Evolutionary conservation across 1,140 invertebrate genomes (phyloP), one percentile per base, ranked within the genome.

Genomic region (Trichogramma pretiosum): DNA sequence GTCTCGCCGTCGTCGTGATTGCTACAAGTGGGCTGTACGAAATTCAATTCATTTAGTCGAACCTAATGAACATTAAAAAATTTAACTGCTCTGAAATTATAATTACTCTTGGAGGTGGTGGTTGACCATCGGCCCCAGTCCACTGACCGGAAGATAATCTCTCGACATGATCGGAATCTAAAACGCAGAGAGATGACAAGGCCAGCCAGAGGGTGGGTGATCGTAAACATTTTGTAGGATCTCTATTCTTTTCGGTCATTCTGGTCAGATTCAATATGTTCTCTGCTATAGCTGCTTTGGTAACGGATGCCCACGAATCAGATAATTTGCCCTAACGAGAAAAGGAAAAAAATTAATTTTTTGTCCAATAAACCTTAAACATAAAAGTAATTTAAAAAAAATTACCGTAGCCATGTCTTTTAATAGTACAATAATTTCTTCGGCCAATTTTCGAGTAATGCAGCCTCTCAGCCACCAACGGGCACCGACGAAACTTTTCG

Each of bases 1-100:
- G 94, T 99, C 61, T 91, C 84, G 2, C 90, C 89, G 65, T 99
- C 95, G 64, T 99, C 95, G 65, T 99, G 95, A 68, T 99, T 99
- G 39, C 79, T 85, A 72, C 95, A 99, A 23, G 85, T 84, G 5
- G 85, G 85, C 79, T 84, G 61, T 46, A 28, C 52, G 36, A 53
- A 26, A 48, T 35, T 48, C 16, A n/a, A 32, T 44, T 46, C n/a
- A n/a, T n/a, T n/a, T n/a, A n/a, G n/a, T n/a, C n/a, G n/a, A n/a
- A n/a, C n/a, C n/a, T n/a, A n/a, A n/a, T n/a, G n/a, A n/a, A n/a
- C n/a, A n/a, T 0, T 4, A 32, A 50, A n/a, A 44, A 34, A 23
- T 2, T 34, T 33, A 34, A 22, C 33, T 19, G 3, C n/a, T 43
- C 32, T 23, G 19, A 38, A 42, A 48, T 38, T 14, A 49, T 52